Evolutionary conservation across 2,888 invertebrate genomes (phyloP), one percentile per base, ranked within the genome.

Genomic region (Lamellibrachia satsuma): DNA sequence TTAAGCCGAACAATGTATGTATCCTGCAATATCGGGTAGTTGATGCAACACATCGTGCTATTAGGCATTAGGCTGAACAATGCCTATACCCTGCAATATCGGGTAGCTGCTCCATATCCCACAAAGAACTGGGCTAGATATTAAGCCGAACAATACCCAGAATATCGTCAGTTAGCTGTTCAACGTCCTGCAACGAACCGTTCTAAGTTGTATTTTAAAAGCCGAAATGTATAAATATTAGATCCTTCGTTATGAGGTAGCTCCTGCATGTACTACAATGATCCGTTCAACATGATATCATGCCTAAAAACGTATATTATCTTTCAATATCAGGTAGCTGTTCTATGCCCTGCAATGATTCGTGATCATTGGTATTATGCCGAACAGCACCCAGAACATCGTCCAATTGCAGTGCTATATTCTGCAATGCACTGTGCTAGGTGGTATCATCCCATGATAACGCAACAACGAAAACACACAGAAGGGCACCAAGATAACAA

Each of bases 341-440:
- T 55, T 55, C 75, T 6, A 75, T 75, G 22, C 22, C 75, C 22
- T 75, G 15, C 15, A 75, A 15, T 15, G 22, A 6, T 22, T 15
- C 11, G 96, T 96, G 94, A 95, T 95, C 93, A 96, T 95, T 90
- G 96, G 96, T 75, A 96, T 96, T 92, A 97, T 95, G 92, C 97
- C 96, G 94, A 97, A 97, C 93, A 97, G 95, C 39, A 97, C 96
- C 97, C 97, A 97, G 95, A 96, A 96, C 93, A 97, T 95, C 11
- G 96, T 96, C 92, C 96, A 94, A 94, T 96, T 97, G 52, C 96
- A 96, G 94, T 96, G 95, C 90, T 96, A 95, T 90, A 97, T 96
- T 22, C 39, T 39, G 39, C 39, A 39, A 39, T 39, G 39, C 39
- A 39, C 39, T 39, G 39, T 39, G 39, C 39, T 39, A 39, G 39